These are phyloP conservation scores for Malurus melanocephalus DNA, from an alignment of 2,113 vertebrate genomes.

Conservation along the genomic window DNA sequence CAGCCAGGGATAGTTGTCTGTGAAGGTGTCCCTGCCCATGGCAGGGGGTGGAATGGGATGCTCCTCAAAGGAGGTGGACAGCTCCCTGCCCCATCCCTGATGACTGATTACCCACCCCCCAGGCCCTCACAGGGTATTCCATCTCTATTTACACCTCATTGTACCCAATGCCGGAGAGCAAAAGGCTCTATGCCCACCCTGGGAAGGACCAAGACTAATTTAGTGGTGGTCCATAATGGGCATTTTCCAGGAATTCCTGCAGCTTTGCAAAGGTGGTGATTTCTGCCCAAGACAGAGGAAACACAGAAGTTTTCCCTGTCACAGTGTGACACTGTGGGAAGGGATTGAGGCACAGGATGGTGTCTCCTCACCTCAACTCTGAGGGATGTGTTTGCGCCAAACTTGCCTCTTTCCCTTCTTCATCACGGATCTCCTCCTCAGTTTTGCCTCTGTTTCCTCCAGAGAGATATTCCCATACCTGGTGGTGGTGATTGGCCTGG, in stretches of 20 bases:
- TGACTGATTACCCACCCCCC: neutral
- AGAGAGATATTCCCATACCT: constrained; percentile 98
- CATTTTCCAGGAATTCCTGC: neutral
- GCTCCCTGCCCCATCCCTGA: neutral
- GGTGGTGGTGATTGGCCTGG: constrained; percentile 95
- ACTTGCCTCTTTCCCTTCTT: neutral
- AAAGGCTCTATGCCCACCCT: neutral
- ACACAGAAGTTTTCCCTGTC: neutral
- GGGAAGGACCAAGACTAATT: neutral
- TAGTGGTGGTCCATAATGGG: neutral
- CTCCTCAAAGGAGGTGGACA: neutral
- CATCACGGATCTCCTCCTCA: neutral
- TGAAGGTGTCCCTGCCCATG: neutral
- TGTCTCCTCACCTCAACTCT: neutral
- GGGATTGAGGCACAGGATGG: neutral
- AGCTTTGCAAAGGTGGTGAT: neutral
- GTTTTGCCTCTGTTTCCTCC: neutral
- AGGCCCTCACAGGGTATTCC: too few relatives aligned
- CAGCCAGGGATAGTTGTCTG: neutral
- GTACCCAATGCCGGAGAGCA: neutral
- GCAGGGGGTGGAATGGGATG: neutral
- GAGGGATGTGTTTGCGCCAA: neutral
- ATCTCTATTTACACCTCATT: too few relatives aligned
- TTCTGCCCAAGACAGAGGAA: neutral
- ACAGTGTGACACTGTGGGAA: neutral